A percentile compares a stretch with the other conserved stretches of the same genome.
These are phyloP conservation scores for Priapulus caudatus DNA, from an alignment of 2,888 invertebrate species.

Conservation along the genomic window DNA sequence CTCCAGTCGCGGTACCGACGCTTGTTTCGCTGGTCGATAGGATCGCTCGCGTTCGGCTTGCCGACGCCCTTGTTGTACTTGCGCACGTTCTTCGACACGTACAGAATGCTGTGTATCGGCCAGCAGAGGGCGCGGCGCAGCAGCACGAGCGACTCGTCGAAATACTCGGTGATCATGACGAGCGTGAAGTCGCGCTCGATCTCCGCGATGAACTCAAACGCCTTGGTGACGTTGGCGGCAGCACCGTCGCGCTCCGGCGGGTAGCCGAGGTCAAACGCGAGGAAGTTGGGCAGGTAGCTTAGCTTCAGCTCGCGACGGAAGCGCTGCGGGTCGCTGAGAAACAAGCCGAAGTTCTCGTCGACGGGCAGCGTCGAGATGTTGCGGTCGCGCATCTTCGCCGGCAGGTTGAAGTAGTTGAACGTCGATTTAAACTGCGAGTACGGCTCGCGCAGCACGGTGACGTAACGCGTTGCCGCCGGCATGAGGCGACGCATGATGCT, in stretches of 20 bases:
- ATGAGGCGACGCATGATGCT: slow-evolving; percentile 27
- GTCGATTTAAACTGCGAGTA: slow-evolving; percentile 31
- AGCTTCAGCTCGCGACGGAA: background rate
- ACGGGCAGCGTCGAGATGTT: background rate
- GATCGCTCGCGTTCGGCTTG: slow-evolving; percentile 16
- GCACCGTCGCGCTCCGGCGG: slow-evolving; percentile 21
- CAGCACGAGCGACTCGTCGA: slow-evolving; percentile 32
- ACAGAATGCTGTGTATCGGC: slow-evolving; percentile 31
- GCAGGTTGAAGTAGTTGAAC: slow-evolving; percentile 31
- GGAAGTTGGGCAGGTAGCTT: slow-evolving; percentile 23
- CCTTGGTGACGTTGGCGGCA: slow-evolving; percentile 4
- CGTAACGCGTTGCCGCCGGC: slow-evolving; percentile 27
- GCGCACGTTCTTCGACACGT: slow-evolving; percentile 23
- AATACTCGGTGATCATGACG: slow-evolving; percentile 33
- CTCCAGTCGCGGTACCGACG: slow-evolving; percentile 29
- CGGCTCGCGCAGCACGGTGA: slow-evolving; percentile 33
- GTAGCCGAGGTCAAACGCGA: slow-evolving; percentile 34
- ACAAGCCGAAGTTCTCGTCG: background rate
- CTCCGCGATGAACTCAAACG: slow-evolving; percentile 22
- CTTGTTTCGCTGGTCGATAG: slow-evolving; percentile 18
- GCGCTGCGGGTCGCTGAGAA: background rate
- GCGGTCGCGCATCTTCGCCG: slow-evolving; percentile 21
- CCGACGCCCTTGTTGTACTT: slow-evolving; percentile 13
- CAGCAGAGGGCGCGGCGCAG: slow-evolving; percentile 33
- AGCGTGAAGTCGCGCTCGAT: slow-evolving; percentile 27